Evolutionary conservation across 2,113 vertebrate species (phyloP).

Genomic region (Cyprinus carpio): DNA sequence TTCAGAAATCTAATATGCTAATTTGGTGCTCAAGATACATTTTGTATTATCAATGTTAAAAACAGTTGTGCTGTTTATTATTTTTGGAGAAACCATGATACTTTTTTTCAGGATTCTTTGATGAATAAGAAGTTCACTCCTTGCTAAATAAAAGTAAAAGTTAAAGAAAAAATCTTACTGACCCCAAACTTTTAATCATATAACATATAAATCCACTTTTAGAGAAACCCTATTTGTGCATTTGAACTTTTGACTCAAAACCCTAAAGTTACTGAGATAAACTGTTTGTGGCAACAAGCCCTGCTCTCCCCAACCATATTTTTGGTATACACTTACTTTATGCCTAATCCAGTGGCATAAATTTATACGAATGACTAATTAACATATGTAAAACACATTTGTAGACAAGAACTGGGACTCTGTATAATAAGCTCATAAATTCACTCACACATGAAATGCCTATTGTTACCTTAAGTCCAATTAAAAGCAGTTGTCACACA

Average conservation of each 20-base stretch:
- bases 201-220: neutral
- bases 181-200: neutral
- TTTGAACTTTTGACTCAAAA: neutral
- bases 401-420: neutral
- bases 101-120: neutral
- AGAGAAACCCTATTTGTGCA: neutral
- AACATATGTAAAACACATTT: neutral
- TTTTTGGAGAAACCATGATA: too few relatives aligned
- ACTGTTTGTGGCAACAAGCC: neutral
- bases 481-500: conserved; percentile 36
- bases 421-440: neutral
- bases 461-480: conserved; percentile 16
- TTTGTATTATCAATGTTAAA: too few relatives aligned
- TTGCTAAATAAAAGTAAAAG: neutral
- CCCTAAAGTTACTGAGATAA: neutral
- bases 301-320: neutral
- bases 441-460: neutral
- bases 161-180: neutral
- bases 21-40: too few relatives aligned
- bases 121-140: too few relatives aligned
- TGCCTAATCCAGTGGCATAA: neutral
- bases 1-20: too few relatives aligned
- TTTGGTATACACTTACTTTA: neutral
- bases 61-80: too few relatives aligned
- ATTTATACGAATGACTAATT: neutral